Base-by-base conservation (phyloP, 35 echinoderm and acorn worm genomes). In the Stichopus chloronotus region DNA sequence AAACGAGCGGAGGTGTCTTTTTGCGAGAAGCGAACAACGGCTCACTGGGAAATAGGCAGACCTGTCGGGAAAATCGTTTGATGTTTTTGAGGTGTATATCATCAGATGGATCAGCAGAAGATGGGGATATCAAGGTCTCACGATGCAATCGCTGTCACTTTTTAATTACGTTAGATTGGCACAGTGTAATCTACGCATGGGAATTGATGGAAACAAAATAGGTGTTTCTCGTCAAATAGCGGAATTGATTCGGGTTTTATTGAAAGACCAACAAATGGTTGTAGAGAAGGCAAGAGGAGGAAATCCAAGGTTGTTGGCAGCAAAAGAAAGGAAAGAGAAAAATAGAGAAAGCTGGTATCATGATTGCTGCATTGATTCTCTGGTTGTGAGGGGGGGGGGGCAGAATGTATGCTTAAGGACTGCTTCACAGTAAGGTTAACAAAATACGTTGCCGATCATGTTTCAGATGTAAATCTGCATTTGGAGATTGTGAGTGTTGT, bases 21-120 rank as follows among this genome's bases (percentile, higher is more conserved):
- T 43, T 43, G 30, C 30, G 30, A 43, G 52, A 85, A 85, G 7
- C 8, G 82, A 85, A 85, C 82, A 85, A 85, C 58, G 82, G 58
- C 58, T 53, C 57, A 56, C 58, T 85, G 22, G 82, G 82, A 58
- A 56, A 85, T 58, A 53, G 4, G 11, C 54, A 55, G 82, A 58
- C 55, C 55, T 85, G 82, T 85, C 82, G 82, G 82, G 69, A n/a
- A 85, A 85, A 58, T 85, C 22, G 82, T 85, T 85, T 85, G 82
- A 85, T 85, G 82, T 85, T 58, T 43, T 58, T 22, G 55, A 85
- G 82, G 82, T 85, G 24, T 17, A 58, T 25, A 85, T 59, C 30
- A 43, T 43, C 43, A 85, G 55, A 22, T 21, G 82, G 7, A 55
- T 85, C 20, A 56, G 82, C 82, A 85, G 82, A 85, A 85, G 53